These are phyloP conservation scores for Corythoichthys intestinalis DNA, from an alignment of 2,113 vertebrate genomes.

Conservation along the genomic window DNA sequence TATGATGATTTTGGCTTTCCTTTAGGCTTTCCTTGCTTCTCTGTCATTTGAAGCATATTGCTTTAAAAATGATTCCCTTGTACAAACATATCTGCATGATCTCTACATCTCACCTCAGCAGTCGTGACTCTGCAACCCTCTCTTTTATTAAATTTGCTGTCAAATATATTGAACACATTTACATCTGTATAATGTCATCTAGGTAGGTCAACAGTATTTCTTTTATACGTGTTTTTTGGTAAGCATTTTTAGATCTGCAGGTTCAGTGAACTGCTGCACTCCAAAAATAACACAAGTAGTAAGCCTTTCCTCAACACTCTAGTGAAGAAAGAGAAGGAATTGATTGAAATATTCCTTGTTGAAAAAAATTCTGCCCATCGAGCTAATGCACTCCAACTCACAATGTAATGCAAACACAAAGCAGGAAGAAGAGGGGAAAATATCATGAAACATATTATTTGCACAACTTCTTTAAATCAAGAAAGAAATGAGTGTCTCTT, in stretches of 20 bases:
- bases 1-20: conserved; percentile 40
- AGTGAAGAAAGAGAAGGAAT: conserved; percentile 54
- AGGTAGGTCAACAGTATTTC: background rate
- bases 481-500: background rate
- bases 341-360: conserved; percentile 72
- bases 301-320: conserved; percentile 52
- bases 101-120: conserved; percentile 52
- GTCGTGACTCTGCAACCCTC: conserved; percentile 39
- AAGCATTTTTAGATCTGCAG: background rate
- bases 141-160: conserved; percentile 38
- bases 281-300: conserved; percentile 56
- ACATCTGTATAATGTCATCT: background rate
- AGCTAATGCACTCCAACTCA: conserved; percentile 70
- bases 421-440: conserved; percentile 23
- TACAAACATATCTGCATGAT: conserved; percentile 59
- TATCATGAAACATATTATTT: background rate
- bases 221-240: background rate
- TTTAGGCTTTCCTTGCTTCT: conserved; percentile 39
- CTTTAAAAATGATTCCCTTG: conserved; percentile 59
- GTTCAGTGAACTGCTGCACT: conserved; percentile 27
- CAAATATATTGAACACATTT: conserved; percentile 14
- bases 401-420: conserved; percentile 64
- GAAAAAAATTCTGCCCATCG: conserved; percentile 75
- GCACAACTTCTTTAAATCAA: background rate
- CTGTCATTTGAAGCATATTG: conserved; percentile 55